A percentile compares a stretch with the other conserved stretches of the same genome.
phyloP scores from a whole-genome alignment of 1,140 invertebrate genomes.

The Halyomorpha halys region DNA sequence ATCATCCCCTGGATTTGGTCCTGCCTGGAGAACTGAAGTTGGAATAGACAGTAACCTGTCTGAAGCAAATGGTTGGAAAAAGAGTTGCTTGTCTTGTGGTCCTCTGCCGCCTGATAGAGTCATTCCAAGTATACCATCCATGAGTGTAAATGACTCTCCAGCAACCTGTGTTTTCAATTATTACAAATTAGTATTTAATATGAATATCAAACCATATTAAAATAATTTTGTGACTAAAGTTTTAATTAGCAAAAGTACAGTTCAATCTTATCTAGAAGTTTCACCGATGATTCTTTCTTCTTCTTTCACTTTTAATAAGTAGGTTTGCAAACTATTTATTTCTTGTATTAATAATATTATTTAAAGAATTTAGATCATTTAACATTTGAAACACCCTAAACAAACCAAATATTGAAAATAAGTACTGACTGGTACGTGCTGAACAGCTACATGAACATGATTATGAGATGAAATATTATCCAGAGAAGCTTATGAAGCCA shows the following conservation, averaged over 20 bases:
- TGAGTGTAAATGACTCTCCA: conserved; percentile 53
- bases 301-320: no score
- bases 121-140: conserved; percentile 71
- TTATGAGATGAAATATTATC: no score
- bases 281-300: no score
- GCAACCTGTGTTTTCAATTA: conserved; percentile 36
- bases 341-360: no score
- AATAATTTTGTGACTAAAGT: background rate
- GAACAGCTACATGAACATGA: no score
- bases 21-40: conserved; percentile 54
- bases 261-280: background rate
- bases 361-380: no score
- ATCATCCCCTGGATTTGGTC: conserved; percentile 49
- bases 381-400: no score
- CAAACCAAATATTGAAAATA: no score
- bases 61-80: conserved; percentile 72
- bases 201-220: no score
- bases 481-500: no score
- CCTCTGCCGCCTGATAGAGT: conserved; percentile 49
- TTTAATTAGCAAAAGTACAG: background rate
- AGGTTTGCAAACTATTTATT: no score
- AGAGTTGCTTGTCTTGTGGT: conserved; percentile 41
- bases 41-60: conserved; percentile 65
- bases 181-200: background rate
- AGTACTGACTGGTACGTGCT: no score